These are phyloP conservation scores for Palythoa caribaeorum DNA, from an alignment of 92 coral and sea anemone species.

Conservation along the genomic window DNA sequence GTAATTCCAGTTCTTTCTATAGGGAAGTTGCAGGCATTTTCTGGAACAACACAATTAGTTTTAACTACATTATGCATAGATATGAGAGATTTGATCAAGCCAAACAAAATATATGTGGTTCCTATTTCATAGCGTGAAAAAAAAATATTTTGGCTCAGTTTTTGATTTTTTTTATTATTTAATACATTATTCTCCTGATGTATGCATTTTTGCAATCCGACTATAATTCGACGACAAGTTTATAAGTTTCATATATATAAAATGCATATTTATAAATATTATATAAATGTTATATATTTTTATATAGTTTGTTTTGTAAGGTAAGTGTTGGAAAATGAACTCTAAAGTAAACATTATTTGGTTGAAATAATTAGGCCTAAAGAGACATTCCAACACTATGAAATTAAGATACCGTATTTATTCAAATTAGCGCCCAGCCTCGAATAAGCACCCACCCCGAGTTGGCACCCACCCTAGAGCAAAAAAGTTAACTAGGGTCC, in stretches of 20 bases:
- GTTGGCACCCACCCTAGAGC: constrained; percentile 9
- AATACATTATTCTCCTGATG: not conserved
- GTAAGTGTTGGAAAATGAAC: constrained; percentile 5
- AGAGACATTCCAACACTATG: constrained; percentile 25
- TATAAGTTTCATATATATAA: constrained; percentile 1
- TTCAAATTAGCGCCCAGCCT: constrained; percentile 18
- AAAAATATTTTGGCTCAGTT: constrained; percentile 10
- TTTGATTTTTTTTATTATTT: not conserved
- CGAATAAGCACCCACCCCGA: too few relatives aligned
- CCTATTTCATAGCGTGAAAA: constrained; percentile 9
- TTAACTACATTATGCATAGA: constrained; percentile 27
- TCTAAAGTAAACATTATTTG: constrained; percentile 11
- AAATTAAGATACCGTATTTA: constrained; percentile 8
- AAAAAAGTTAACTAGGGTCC: constrained; percentile 16
- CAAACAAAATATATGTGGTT: constrained; percentile 29
- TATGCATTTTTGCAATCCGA: constrained; percentile 19
- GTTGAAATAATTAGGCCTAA: constrained; percentile 20
- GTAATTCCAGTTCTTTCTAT: constrained; percentile 33
- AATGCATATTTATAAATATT: constrained; percentile 15
- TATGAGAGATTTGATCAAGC: constrained; percentile 13
- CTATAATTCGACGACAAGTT: constrained; percentile 14
- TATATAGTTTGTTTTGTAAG: constrained; percentile 12
- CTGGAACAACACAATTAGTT: constrained; percentile 22
- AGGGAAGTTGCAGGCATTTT: constrained; percentile 25
- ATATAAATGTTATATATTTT: constrained; percentile 17